These are phyloP conservation scores for Cheirogaleus major DNA, from an alignment of 2,797 vertebrate genomes.

Conservation along the genomic window DNA sequence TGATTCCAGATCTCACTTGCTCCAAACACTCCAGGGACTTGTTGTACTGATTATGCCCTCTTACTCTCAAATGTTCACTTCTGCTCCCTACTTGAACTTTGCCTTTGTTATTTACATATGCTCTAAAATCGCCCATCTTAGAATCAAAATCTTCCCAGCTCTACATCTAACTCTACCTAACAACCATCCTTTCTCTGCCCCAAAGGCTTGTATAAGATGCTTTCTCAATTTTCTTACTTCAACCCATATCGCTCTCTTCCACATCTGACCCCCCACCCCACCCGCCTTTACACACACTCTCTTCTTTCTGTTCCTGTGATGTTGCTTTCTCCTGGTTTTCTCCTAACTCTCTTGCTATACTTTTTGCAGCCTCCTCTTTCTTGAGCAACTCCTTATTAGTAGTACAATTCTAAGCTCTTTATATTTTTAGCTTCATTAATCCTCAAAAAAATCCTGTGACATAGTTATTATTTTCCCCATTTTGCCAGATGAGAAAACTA, in stretches of 20 bases:
- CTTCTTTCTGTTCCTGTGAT: neutral
- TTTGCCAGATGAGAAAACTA: constrained; percentile 15
- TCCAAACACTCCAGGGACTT: neutral
- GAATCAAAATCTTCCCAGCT: neutral
- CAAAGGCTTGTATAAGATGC: neutral
- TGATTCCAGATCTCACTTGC: neutral
- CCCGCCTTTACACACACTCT: neutral
- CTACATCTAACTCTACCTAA: neutral
- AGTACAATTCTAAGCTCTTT: neutral
- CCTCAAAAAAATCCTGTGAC: neutral
- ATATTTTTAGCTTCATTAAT: neutral
- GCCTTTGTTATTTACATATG: neutral
- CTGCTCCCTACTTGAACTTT: neutral
- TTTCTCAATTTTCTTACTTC: neutral
- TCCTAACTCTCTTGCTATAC: neutral
- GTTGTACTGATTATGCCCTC: neutral
- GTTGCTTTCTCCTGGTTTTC: neutral
- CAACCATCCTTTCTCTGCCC: neutral
- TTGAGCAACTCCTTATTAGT: neutral
- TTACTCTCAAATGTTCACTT: neutral
- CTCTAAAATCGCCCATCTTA: neutral
- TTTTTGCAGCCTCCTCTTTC: neutral
- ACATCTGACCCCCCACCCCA: neutral
- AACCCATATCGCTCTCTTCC: neutral
- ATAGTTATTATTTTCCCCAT: neutral